Base-by-base conservation (phyloP, 1,140 invertebrate genomes). In the Druon quercuslanigerum region DNA sequence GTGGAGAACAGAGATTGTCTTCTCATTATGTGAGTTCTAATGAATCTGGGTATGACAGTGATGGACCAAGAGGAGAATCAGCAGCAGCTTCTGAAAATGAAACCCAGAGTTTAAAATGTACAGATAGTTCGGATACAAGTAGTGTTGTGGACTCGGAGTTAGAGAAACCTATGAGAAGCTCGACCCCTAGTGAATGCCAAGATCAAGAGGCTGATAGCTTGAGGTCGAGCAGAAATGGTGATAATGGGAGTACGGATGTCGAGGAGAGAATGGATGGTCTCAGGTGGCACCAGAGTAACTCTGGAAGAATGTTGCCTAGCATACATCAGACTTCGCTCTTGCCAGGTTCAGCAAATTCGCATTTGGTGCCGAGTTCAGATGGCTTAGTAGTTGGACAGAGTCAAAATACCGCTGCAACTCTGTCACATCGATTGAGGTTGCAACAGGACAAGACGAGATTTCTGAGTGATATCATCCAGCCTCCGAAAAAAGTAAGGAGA, bases 21-120 rank as follows among this genome's bases (percentile, higher is more conserved):
- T 91, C 89, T 19, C 91, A 94, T 88, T 95, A 95, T 87, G 93
- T 96, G 14, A 96, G 95, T 88, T 96, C 95, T 40, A 96, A 96
- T 86, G 96, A 96, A 89, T 96, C 95, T 50, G 96, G 96, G 19
- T 96, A 96, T 86, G 95, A 96, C 81, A 96, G 95, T 87, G 95
- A 96, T 83, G 94, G 95, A 16, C 92, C 94, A 0, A 86, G 90
- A 16, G 88, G 90, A 20, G 90, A 91, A 72, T 89, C 87, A 0
- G 87, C 87, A 0, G 85, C 85, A 0, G 86, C 86, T 11, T 90
- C 86, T 13, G 90, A 91, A 57, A 88, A 87, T 75, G 90, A 91
- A 60, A 83, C 85, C 1, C 66, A 84, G 1, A 89, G 87, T 40
- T 57, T 89, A 2, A 90, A 89, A 50, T 89, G 88, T 72, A 85